Evolutionary conservation across 2,113 vertebrate genomes (phyloP), one percentile per base, ranked within the genome.

Genomic region (Lethenteron reissneri): DNA sequence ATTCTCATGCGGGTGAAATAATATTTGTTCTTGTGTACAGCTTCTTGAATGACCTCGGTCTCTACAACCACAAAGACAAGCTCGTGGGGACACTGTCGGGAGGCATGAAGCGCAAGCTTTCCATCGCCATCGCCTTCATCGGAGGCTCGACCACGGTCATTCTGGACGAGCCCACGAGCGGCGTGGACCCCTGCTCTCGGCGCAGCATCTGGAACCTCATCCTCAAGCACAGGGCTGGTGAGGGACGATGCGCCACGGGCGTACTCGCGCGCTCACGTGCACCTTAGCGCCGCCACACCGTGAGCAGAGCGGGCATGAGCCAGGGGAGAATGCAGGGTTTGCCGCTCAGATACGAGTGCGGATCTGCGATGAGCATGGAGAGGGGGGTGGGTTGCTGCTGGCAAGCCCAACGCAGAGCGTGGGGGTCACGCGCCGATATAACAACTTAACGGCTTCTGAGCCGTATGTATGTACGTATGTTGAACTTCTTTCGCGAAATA

Each of bases 61-160:
- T 99, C 74, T 87, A 90, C 56, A 78, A 76, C 73, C 89, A 99
- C 79, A 85, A 89, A 58, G 85, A 97, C 82, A 99, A 99, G 77
- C 80, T 82, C 71, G 88, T 90, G 70, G 86, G 87, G 70, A 82
- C 85, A 4, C 78, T 97, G 75, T 79, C 83, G 75, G 88, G 89
- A 0, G 90, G 90, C 11, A 85, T 86, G 83, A 87, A 86, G 79
- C 86, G 90, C 78, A 88, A 85, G 60, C 79, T 95, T 25, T 95
- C 90, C 1, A 79, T 92, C 57, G 88, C 86, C 56, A 88, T 92
- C 76, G 86, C 87, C 2, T 91, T 95, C 77, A 84, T 90, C 11
- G 88, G 89, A 9, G 79, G 80, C 2, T 84, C 85, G 2, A 83
- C 82, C 74, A 87, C 87, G 0, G 84, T 95, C 74, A 81, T 95